Evolutionary conservation across 2,113 vertebrate species (phyloP), one percentile per base, ranked within the genome.

Genomic region (Oncorhynchus gorbuscha): DNA sequence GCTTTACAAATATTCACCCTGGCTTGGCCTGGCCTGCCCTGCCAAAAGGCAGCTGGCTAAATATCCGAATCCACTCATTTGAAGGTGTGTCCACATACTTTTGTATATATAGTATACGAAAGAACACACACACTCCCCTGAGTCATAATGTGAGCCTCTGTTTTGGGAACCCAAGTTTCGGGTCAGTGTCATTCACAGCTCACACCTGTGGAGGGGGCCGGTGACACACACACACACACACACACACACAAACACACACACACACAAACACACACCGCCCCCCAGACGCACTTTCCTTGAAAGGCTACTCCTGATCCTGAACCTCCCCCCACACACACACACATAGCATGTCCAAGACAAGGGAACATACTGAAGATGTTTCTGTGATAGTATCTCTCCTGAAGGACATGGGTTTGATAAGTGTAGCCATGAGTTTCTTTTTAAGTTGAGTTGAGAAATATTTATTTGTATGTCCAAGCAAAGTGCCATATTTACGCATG

Each of bases 1-100:
- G 80, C 76, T 81, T 79, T 51, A 77, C 73, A 83, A 87, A 83
- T 71, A 79, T 86, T 85, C 74, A 39, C 13, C 35, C 35, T 35
- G 6, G 35, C 35, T 1, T 35, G 35, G 35, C 39, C 72, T 73
- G 65, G 68, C 49, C 49, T 83, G 82, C 85, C 85, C 55, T 83
- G 82, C 87, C 85, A 89, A 84, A 75, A 76, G 78, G 85, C 78
- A 70, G 32, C 32, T 45, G 39, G 39, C 39, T 12, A 45, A 45
- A 45, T 45, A 45, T 9, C 39, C 2, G 9, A 45, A 12, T 45
- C 8, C 39, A 45, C 9, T 45, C 0, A 45, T 11, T 45, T 45
- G 9, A 45, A 45, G 39, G 39, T 2, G 39, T 45, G 39, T 45
- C 39, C 39, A 45, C 39, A 45, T 45, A 45, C 39, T 45, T 45